Base-by-base conservation (phyloP, 2,113 vertebrate genomes). In the Indicator indicator region DNA sequence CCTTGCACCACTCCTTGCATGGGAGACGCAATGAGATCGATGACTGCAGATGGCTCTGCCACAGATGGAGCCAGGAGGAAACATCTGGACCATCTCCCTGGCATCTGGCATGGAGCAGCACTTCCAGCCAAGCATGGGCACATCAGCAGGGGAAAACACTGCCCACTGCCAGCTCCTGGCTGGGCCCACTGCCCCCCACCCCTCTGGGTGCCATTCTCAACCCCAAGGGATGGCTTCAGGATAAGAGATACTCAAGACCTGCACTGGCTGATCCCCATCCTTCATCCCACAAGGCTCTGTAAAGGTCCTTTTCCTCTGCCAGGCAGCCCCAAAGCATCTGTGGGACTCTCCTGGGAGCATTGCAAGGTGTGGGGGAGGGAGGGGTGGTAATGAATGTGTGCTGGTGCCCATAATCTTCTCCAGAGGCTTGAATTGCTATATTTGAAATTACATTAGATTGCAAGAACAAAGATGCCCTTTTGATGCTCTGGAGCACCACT, bases 391-490 rank as follows among this genome's bases (percentile, higher is more conserved):
- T 71, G 93, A 90, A 46, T 16, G 78, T 67, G 56, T 83, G 65
- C 68, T 88, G 87, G 78, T 20, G 1, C 56, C 87, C 79, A 36
- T 21, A 86, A 93, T 95, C 94, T 74, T 14, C 95, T 89, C 90
- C 14, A 91, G 89, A 97, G 80, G 56, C 73, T 87, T 8, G 74
- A 78, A 89, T 91, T 69, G 81, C 82, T 77, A 6, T 26, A 42
- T 88, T 89, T 1, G 26, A 93, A 96, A 95, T 96, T 86, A 71
- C 78, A 38, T 76, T 67, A 92, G 92, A 96, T 95, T 94, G 94
- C 83, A 56, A 86, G 95, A 94, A 95, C 95, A 96, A 96, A 97
- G 97, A 97, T 94, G 95, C 91, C 93, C 95, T 95, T 96, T 94
- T 88, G 95, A 95, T 93, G 95, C 94, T 96, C 92, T 50, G 60